Conservation (phyloP, 2,113 vertebrate genomes). For the Phrynosoma platyrhinos region DNA sequence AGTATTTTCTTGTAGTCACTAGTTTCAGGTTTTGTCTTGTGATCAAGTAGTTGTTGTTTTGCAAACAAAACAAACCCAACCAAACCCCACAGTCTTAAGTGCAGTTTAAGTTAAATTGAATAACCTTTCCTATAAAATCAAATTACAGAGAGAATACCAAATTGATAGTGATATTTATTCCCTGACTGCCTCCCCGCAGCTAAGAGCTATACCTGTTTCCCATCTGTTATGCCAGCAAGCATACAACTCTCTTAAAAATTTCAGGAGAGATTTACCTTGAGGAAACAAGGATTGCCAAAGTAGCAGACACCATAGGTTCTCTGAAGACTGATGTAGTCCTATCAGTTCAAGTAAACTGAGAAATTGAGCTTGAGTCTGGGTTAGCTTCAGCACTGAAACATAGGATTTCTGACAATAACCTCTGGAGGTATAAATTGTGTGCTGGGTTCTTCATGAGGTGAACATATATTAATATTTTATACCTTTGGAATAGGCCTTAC, state of each 20-base stretch:
- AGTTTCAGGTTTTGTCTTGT: not conserved
- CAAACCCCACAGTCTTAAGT: no score
- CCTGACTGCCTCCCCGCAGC: not conserved
- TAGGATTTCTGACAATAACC: no score
- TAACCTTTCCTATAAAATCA: not conserved
- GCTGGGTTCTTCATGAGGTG: no score
- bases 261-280: constrained; percentile 2
- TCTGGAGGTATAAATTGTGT: no score
- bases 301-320: not conserved
- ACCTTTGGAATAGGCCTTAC: no score
- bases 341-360: not conserved
- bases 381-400: no score
- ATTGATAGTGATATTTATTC: constrained; percentile 3
- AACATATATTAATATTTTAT: no score
- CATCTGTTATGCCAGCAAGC: not conserved
- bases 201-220: not conserved
- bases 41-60: not conserved
- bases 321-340: not conserved
- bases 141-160: not conserved
- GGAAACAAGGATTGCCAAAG: not conserved
- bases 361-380: not conserved
- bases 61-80: not conserved
- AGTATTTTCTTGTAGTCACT: not conserved
- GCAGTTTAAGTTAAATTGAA: no score
- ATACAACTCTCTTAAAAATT: not conserved